phyloP scores from a whole-genome alignment of 2,113 vertebrate species.

The Shinisaurus crocodilurus region DNA sequence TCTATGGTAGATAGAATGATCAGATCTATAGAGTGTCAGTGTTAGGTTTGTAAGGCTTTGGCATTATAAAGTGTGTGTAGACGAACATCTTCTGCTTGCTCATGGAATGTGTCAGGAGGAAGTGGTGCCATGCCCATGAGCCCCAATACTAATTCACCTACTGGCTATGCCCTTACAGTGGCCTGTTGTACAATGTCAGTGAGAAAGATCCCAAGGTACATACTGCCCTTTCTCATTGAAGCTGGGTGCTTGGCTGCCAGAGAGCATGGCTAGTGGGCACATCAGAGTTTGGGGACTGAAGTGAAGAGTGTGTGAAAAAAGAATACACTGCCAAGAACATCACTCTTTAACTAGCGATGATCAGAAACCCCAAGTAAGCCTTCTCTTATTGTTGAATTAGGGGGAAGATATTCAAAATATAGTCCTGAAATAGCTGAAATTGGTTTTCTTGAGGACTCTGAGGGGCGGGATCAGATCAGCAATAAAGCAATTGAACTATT shows the following conservation, averaged over 20 bases:
- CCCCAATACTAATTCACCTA: background rate
- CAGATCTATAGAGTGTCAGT: no score
- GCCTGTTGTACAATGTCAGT: background rate
- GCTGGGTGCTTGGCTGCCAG: background rate
- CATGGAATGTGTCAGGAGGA: background rate
- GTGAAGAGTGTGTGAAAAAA: background rate
- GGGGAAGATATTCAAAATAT: background rate
- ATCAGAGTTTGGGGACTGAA: background rate
- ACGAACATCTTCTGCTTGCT: no score
- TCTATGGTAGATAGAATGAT: background rate
- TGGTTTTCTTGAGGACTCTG: background rate
- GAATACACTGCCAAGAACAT: background rate
- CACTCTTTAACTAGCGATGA: background rate
- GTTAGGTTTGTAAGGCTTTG: background rate
- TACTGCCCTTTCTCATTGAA: background rate
- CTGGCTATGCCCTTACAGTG: background rate
- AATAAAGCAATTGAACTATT: background rate
- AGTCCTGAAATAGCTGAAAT: background rate
- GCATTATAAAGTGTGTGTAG: background rate
- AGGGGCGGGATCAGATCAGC: background rate
- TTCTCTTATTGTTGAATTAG: background rate
- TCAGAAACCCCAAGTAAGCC: background rate
- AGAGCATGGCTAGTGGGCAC: background rate
- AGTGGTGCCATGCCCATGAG: background rate
- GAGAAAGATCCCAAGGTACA: background rate